Evolutionary conservation across 2,888 invertebrate species (phyloP).

Genomic region (Oxytorus armatus): DNA sequence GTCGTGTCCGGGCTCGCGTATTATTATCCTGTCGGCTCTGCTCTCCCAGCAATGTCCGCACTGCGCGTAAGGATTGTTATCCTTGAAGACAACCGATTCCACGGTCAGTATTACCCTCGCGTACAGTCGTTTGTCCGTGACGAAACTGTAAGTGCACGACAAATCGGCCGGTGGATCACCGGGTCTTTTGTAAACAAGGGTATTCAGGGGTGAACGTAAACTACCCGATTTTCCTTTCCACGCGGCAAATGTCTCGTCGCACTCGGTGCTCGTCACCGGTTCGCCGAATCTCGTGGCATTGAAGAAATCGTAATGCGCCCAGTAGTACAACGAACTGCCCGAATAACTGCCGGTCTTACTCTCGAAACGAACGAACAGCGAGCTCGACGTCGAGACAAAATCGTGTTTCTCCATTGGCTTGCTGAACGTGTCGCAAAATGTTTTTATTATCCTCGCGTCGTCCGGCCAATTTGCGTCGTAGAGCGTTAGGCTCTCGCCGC

Average conservation of each 20-base stretch:
- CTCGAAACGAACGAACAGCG: constrained; percentile 94
- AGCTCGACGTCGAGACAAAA: constrained; percentile 94
- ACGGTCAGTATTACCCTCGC: constrained; percentile 93
- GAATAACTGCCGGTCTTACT: constrained; percentile 97
- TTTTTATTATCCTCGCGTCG: constrained; percentile 95
- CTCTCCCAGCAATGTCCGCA: constrained; percentile 94
- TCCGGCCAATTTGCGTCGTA: constrained; percentile 96
- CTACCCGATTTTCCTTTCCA: constrained; percentile 92
- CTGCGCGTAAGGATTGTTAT: constrained; percentile 86
- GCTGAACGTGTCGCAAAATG: constrained; percentile 97
- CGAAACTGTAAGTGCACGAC: constrained; percentile 92
- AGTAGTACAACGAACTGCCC: constrained; percentile 96
- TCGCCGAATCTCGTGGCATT: constrained; percentile 95
- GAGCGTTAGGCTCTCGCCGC: constrained; percentile 94
- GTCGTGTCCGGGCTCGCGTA: constrained; percentile 90
- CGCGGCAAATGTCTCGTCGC: constrained; percentile 95
- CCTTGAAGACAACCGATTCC: constrained; percentile 92
- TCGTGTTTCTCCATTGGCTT: constrained; percentile 97
- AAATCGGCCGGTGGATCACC: constrained; percentile 90
- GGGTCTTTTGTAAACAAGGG: constrained; percentile 93
- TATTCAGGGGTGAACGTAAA: constrained; percentile 93
- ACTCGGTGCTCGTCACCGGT: constrained; percentile 90
- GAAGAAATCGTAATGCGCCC: constrained; percentile 97
- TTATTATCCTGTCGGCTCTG: constrained; percentile 92
- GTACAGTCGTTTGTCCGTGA: constrained; percentile 92